Percentiles rank a stretch among this genome's conserved stretches.
phyloP scores from a whole-genome alignment of 1,140 invertebrate genomes.

The Orussus abietinus region DNA sequence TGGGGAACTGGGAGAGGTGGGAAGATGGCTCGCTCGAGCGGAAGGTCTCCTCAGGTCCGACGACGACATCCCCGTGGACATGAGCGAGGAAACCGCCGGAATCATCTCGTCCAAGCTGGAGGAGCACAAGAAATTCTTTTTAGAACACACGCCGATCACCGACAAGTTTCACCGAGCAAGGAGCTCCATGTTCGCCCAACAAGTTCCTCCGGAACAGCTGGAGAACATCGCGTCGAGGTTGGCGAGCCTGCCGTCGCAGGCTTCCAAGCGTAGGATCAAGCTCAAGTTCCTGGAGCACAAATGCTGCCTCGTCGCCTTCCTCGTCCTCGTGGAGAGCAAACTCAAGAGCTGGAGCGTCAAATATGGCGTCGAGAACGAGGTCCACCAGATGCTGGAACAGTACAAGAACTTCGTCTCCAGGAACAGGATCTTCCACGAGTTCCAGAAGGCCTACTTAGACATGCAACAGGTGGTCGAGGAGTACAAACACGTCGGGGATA shows the following conservation, averaged over 20 bases:
- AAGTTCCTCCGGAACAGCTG: slow-evolving; percentile 73
- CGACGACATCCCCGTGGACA: slow-evolving; percentile 73
- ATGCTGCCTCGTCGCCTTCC: slow-evolving; percentile 86
- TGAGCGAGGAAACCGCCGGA: slow-evolving; percentile 82
- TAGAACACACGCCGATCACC: slow-evolving; percentile 71
- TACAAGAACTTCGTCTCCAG: slow-evolving; percentile 88
- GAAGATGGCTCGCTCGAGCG: slow-evolving; percentile 85
- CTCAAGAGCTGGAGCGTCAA: slow-evolving; percentile 84
- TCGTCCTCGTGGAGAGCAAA: slow-evolving; percentile 85
- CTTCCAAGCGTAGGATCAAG: slow-evolving; percentile 71
- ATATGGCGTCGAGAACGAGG: slow-evolving; percentile 79
- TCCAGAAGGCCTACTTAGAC: slow-evolving; percentile 86
- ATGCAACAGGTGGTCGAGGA: slow-evolving; percentile 89
- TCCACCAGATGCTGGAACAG: slow-evolving; percentile 78
- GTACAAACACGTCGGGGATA: slow-evolving; percentile 81
- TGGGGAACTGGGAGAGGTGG: slow-evolving; percentile 76
- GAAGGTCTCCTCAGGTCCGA: slow-evolving; percentile 76
- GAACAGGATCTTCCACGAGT: slow-evolving; percentile 91
- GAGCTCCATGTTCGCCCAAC: slow-evolving; percentile 57
- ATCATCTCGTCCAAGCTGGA: slow-evolving; percentile 83
- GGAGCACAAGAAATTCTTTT: slow-evolving; percentile 87
- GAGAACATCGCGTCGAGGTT: slow-evolving; percentile 75
- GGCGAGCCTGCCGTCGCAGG: slow-evolving; percentile 65
- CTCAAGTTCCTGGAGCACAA: slow-evolving; percentile 89
- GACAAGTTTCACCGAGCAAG: slow-evolving; percentile 71